A percentile compares a stretch with the other conserved stretches of the same genome.
Evolutionary conservation across 2,113 vertebrate genomes (phyloP).

Genomic region (Carassius gibelio): DNA sequence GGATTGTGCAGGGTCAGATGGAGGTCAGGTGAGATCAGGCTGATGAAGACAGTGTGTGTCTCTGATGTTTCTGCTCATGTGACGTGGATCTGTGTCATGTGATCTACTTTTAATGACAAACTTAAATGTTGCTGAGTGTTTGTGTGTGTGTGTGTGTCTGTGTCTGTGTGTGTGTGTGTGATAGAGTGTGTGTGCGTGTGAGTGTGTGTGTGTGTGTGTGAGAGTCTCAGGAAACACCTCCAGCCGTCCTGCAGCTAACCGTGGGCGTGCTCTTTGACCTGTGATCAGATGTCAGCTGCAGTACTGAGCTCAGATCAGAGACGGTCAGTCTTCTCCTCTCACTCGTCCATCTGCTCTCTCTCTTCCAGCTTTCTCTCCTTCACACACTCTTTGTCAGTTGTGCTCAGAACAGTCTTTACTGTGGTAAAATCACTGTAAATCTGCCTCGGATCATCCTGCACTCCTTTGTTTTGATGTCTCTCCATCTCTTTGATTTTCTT

Average conservation of each 20-base stretch:
- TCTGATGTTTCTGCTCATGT: no score
- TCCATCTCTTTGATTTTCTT: background rate
- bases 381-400: background rate
- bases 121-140: no score
- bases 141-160: no score
- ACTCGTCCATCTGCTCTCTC: background rate
- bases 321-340: background rate
- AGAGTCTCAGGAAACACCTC: background rate
- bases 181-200: no score
- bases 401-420: background rate
- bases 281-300: background rate
- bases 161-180: no score
- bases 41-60: no score
- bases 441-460: background rate
- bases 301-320: no score
- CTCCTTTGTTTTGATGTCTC: background rate
- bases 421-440: background rate
- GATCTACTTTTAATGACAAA: no score
- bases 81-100: no score
- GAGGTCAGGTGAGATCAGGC: no score
- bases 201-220: background rate
- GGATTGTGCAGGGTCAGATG: no score
- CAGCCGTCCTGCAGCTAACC: background rate
- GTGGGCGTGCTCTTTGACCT: background rate
- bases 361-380: background rate